A percentile compares a stretch with the other conserved stretches of the same genome.
These are phyloP conservation scores for Vanacampus margaritifer DNA, from an alignment of 2,113 vertebrate genomes.

Conservation along the genomic window DNA sequence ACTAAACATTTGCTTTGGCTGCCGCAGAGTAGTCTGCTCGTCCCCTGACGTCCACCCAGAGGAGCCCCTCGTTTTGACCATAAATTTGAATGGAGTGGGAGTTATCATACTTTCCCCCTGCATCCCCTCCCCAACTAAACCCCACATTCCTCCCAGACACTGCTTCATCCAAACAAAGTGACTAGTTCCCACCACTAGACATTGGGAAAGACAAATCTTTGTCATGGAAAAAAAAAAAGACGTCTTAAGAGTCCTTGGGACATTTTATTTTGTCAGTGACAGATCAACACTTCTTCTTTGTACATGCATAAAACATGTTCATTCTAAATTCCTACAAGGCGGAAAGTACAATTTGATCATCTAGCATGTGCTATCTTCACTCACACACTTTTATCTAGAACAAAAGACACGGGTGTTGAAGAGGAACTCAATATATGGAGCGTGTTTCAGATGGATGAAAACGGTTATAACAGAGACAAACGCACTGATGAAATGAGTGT, in stretches of 20 bases:
- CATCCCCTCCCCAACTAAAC: conserved; percentile 50
- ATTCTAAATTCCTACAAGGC: background rate
- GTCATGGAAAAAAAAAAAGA: conserved; percentile 66
- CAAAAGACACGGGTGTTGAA: no score
- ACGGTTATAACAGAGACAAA: conserved; percentile 1
- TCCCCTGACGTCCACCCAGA: conserved; percentile 60
- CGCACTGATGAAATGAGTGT: conserved; percentile 22
- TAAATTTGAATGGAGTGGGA: conserved; percentile 68
- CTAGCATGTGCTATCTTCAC: background rate
- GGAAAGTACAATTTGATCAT: background rate
- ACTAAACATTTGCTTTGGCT: conserved; percentile 71
- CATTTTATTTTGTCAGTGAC: conserved; percentile 16
- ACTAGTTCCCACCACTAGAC: conserved; percentile 61
- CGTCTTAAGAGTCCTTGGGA: conserved; percentile 62
- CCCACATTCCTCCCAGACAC: conserved; percentile 67
- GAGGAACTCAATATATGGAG: background rate
- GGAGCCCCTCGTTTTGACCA: conserved; percentile 62
- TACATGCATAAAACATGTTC: conserved; percentile 13
- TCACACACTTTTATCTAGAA: background rate
- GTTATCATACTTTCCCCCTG: conserved; percentile 57
- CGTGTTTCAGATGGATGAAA: conserved; percentile 12
- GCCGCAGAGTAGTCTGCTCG: conserved; percentile 36
- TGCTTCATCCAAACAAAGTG: conserved; percentile 67
- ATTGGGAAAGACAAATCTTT: conserved; percentile 64
- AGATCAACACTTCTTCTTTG: conserved; percentile 3